phyloP scores from a whole-genome alignment of 2,113 vertebrate genomes.

The Sapajus apella region DNA sequence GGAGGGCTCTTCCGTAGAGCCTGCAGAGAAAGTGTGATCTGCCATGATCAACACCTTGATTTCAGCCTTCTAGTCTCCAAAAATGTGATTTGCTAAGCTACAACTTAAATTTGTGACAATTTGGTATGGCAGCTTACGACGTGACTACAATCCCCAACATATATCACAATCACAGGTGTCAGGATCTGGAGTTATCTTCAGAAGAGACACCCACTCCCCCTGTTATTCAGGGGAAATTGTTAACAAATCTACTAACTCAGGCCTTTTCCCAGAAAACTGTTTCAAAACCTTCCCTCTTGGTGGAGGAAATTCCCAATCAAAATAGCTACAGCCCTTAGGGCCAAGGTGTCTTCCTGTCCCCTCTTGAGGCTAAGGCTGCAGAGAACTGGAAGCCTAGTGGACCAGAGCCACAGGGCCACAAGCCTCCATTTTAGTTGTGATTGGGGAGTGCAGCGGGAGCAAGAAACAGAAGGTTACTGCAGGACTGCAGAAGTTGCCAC shows the following conservation, averaged over 20 bases:
- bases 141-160: background rate
- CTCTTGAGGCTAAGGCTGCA: background rate
- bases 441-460: background rate
- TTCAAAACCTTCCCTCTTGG: background rate
- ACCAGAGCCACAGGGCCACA: background rate
- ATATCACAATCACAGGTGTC: background rate
- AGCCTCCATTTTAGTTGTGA: background rate
- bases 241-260: background rate
- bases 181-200: background rate
- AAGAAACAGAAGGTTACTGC: background rate
- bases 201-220: background rate
- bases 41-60: background rate
- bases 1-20: background rate
- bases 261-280: background rate
- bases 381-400: background rate
- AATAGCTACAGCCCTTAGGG: background rate
- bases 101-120: background rate
- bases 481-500: background rate
- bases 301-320: background rate
- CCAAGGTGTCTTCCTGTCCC: background rate
- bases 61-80: background rate
- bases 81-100: background rate
- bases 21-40: background rate
- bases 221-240: background rate
- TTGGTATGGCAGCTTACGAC: background rate